phyloP scores from a whole-genome alignment of 2,888 invertebrate genomes.

The Eugnorisma glareosa region DNA sequence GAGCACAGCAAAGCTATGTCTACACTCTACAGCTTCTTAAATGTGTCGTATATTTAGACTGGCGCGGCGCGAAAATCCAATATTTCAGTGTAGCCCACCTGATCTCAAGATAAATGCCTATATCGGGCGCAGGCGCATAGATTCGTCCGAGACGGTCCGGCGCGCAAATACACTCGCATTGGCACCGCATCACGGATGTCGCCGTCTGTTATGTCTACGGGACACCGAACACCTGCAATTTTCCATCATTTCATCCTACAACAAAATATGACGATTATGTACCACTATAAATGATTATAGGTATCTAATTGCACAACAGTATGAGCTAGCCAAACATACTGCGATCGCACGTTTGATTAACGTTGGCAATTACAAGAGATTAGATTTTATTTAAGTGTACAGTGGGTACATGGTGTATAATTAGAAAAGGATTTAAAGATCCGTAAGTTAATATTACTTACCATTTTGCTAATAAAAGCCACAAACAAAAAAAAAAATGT shows the following conservation, averaged over 20 bases:
- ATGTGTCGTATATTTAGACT: constrained; percentile 35
- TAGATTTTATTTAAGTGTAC: constrained; percentile 23
- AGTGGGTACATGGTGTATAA: constrained; percentile 5
- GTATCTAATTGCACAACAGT: constrained; percentile 52
- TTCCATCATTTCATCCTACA: constrained; percentile 35
- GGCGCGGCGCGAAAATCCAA: constrained; percentile 24
- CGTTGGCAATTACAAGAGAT: constrained; percentile 41
- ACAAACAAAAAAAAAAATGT: not conserved
- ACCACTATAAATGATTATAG: constrained; percentile 47
- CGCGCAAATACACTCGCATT: constrained; percentile 74
- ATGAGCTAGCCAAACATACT: constrained; percentile 51
- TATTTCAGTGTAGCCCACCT: constrained; percentile 57
- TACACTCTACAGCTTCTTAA: constrained; percentile 4
- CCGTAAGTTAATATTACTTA: not conserved
- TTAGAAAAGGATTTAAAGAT: constrained; percentile 1
- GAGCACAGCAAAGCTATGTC: not conserved
- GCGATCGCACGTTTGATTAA: constrained; percentile 41
- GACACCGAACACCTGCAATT: constrained; percentile 66
- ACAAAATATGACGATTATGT: constrained; percentile 50
- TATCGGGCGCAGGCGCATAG: constrained; percentile 67
- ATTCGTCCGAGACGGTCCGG: constrained; percentile 77
- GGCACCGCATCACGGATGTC: constrained; percentile 73
- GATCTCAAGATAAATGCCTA: constrained; percentile 67
- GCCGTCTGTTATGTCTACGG: constrained; percentile 64
- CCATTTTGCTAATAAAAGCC: not conserved